Base-by-base conservation (phyloP, 2,797 vertebrate species). In the Chelmon rostratus region DNA sequence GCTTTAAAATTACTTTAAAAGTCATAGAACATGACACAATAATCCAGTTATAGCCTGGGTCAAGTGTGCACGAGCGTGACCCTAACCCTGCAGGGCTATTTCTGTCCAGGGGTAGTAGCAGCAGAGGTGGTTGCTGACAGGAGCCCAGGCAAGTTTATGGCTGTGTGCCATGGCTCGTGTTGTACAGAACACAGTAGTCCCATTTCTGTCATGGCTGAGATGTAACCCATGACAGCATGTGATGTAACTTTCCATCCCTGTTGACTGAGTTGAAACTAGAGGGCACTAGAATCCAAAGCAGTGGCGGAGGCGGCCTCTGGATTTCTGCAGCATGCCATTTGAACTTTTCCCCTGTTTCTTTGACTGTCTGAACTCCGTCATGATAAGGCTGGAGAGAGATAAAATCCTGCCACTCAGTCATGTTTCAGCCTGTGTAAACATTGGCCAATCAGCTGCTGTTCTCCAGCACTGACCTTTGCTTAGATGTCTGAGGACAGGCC, bases 161-260 rank as follows among this genome's bases (percentile, higher is more conserved):
- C 72, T 37, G 8, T 37, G 61, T 66, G 83, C 71, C 85, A 65
- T 0, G 19, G 77, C 90, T 89, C 88, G 75, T 89, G 87, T 79
- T 86, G 89, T 90, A 79, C 84, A 49, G 88, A 65, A 91, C 89
- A 87, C 16, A 0, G 49, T 70, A 73, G 80, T 89, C 59, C 68
- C 87, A 88, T 93, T 92, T 79, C 75, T 79, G 35, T 73, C 86
- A 78, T 88, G 68, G 79, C 82, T 65, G 56, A 83, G 64, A 28
- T 84, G 79, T 71, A 73, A 87, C 88, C 63, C 77, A 8, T 84
- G 62, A 78, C 47, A 7, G 33, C 79, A 12, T 87, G 75, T 93
- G 87, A 91, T 87, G 90, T 89, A 93, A 94, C 87, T 88, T 90
- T 93, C 89, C 82, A 38, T 86, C 38, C 40, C 47, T 8, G 63